Base-by-base conservation (phyloP, 2,113 vertebrate genomes). In the Orthonyx spaldingii region DNA sequence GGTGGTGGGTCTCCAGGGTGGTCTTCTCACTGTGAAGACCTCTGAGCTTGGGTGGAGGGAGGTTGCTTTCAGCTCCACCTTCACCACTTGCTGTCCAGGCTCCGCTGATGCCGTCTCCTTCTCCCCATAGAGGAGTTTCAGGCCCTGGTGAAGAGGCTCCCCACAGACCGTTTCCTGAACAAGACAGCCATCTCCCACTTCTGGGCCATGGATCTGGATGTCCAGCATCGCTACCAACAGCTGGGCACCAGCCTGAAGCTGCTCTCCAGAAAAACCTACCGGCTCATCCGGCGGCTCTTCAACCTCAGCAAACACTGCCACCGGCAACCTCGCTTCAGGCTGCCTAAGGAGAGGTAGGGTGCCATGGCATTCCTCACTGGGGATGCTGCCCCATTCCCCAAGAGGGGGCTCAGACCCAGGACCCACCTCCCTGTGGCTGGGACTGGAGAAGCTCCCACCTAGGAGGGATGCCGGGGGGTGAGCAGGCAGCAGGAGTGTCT, bases 251-350 rank as follows among this genome's bases (percentile, higher is more conserved):
- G 98, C 96, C 94, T 99, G 69, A 98, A 98, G 89, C 92, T 98
- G 90, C 98, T 99, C 5, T 96, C 98, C 84, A 97, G 97, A 75
- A 99, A 99, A 97, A 98, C 98, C 47, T 98, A 98, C 69, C 98
- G 99, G 50, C 98, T 99, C 8, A 96, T 99, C 92, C 98, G 98
- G 66, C 98, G 99, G 46, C 98, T 99, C 93, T 99, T 99, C 97
- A 99, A 99, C 72, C 98, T 99, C 90, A 99, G 99, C 97, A 99
- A 99, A 93, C 99, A 98, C 87, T 99, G 99, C 97, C 99, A 98
- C 27, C 98, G 98, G 86, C 99, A 99, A 32, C 99, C 99, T 50
- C 98, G 86, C 95, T 99, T 99, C 98, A 98, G 96, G 87, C 98
- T 99, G 87, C 99, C 99, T 0, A 98, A 98, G 97, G 99, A 99